Conservation (phyloP, 1,140 invertebrate species). For the Euura saliciscinereae region DNA sequence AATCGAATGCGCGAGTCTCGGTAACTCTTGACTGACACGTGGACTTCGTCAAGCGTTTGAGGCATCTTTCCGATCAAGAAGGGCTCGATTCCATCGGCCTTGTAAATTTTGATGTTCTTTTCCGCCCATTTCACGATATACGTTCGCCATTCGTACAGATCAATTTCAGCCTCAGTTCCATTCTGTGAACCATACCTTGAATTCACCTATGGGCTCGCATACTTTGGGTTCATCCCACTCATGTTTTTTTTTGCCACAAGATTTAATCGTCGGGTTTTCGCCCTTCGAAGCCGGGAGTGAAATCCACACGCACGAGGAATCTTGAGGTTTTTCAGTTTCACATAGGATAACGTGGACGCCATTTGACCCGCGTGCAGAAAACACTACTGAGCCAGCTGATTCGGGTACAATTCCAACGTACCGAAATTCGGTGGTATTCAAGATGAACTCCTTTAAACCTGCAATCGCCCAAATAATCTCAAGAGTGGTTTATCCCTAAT, state of each 20-base stretch:
- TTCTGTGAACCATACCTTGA: neutral
- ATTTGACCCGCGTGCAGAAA: neutral
- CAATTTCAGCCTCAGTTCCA: constrained; percentile 3
- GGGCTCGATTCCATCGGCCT: constrained; percentile 12
- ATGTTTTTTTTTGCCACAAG: too few species aligned
- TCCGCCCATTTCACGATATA: constrained; percentile 33
- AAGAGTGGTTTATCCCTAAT: neutral
- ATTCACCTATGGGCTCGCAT: too few species aligned
- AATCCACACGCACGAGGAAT: neutral
- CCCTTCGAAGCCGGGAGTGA: too few species aligned
- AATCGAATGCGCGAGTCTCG: constrained; percentile 17
- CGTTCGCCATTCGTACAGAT: constrained; percentile 28
- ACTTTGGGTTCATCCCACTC: too few species aligned
- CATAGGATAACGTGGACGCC: neutral
- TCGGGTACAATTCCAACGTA: neutral
- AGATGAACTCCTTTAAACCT: neutral
- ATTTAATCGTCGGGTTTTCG: too few species aligned
- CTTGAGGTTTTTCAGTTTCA: neutral
- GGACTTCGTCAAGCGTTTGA: neutral
- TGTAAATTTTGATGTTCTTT: constrained; percentile 13
- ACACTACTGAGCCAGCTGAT: neutral
- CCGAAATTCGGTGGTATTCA: neutral
- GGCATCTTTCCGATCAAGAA: neutral
- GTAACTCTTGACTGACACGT: neutral
- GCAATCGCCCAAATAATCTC: neutral